Evolutionary conservation across 2,113 vertebrate genomes (phyloP).

Genomic region (Willisornis vidua): DNA sequence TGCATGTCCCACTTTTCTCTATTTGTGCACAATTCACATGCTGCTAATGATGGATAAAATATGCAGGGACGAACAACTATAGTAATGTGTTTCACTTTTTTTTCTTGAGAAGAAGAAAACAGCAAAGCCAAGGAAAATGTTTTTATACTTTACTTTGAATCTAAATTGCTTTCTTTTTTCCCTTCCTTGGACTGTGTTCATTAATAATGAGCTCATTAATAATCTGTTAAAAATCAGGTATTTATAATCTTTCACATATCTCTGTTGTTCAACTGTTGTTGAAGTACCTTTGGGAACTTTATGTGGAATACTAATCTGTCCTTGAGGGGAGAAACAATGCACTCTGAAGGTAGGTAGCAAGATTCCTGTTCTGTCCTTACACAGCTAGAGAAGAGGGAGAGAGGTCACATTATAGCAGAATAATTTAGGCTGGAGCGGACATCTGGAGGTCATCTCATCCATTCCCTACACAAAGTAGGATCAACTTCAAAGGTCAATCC

Average conservation of each 20-base stretch:
- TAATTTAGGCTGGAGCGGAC: not conserved
- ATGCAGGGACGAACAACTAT: not conserved
- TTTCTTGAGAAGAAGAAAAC: not conserved
- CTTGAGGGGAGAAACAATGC: not conserved
- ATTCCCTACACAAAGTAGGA: not conserved
- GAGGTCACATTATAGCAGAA: not conserved
- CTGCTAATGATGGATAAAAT: constrained; percentile 19
- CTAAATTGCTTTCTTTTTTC: not conserved
- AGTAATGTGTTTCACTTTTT: not conserved
- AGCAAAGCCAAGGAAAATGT: not conserved
- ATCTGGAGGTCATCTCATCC: not conserved
- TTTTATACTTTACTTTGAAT: not conserved
- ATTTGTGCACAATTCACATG: constrained; percentile 22
- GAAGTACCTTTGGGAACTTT: not conserved
- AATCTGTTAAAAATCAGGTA: not conserved
- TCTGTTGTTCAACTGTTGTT: not conserved
- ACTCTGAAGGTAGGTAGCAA: not conserved
- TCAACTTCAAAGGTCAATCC: not conserved
- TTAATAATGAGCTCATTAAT: not conserved
- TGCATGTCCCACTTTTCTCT: not conserved
- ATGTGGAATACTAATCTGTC: not conserved
- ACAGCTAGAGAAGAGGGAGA: not conserved
- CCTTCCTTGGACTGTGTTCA: not conserved
- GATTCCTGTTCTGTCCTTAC: not conserved
- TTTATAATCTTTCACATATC: not conserved